Conservation (phyloP, 2,888 invertebrate genomes). For the Spicauda simplicius region DNA sequence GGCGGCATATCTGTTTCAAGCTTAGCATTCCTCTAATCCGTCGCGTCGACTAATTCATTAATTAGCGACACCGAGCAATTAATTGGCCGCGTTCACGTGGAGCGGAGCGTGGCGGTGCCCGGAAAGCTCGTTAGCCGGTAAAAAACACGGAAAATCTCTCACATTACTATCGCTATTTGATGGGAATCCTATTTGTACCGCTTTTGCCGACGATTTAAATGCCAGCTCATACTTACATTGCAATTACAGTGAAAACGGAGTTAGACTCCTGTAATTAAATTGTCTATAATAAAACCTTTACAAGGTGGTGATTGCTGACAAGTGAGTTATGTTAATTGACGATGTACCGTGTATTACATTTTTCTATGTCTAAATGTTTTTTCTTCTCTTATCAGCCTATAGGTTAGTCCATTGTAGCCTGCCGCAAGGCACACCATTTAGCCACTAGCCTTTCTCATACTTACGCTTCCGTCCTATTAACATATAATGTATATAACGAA, state of each 20-base stretch:
- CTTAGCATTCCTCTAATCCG: conserved; percentile 38
- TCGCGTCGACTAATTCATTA: conserved; percentile 55
- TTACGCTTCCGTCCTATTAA: too few relatives aligned
- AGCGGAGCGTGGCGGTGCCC: conserved; percentile 46
- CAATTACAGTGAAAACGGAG: conserved; percentile 1
- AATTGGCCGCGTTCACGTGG: conserved; percentile 67
- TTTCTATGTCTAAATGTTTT: too few relatives aligned
- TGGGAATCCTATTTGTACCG: conserved; percentile 48
- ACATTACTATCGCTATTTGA: conserved; percentile 49
- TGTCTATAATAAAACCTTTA: background rate
- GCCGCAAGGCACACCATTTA: too few relatives aligned
- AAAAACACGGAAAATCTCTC: conserved; percentile 55
- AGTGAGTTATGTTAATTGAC: background rate
- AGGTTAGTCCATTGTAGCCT: too few relatives aligned
- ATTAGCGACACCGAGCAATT: conserved; percentile 54
- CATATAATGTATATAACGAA: background rate
- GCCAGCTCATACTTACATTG: conserved; percentile 22
- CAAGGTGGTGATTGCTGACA: background rate
- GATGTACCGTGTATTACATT: background rate
- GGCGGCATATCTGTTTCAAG: conserved; percentile 26
- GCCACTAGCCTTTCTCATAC: too few relatives aligned
- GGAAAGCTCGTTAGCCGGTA: conserved; percentile 42
- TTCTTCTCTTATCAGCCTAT: too few relatives aligned
- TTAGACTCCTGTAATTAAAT: background rate
- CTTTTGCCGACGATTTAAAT: conserved; percentile 23